Conservation (phyloP, 2,888 invertebrate genomes). For the Dimorphilus gyrociliatus region DNA sequence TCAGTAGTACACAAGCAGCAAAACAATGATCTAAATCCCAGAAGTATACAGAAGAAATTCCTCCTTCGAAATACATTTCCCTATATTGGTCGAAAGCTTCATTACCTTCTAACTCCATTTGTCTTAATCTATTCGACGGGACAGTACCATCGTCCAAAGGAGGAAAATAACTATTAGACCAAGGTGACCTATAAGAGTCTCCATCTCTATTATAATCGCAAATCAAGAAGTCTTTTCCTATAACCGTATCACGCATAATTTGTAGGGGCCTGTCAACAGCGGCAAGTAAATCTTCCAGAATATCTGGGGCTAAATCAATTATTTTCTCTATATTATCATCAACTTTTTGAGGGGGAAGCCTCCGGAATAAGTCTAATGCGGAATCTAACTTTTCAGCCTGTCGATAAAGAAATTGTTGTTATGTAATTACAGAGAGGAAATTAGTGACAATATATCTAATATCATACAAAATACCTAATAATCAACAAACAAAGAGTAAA, state of each 20-base stretch:
- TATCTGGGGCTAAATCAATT: constrained; percentile 78
- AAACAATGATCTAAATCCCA: constrained; percentile 96
- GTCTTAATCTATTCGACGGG: constrained; percentile 87
- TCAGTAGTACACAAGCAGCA: constrained; percentile 86
- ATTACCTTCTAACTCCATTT: constrained; percentile 92
- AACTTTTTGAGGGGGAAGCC: constrained; percentile 95
- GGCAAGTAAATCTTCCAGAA: constrained; percentile 89
- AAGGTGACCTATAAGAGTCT: constrained; percentile 92
- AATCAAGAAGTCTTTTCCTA: constrained; percentile 86
- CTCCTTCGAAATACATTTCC: constrained; percentile 97
- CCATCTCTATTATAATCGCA: constrained; percentile 99
- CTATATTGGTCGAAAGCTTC: constrained; percentile 95
- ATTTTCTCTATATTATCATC: constrained; percentile 94
- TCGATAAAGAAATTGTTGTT: too few species aligned
- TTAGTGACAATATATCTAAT: too few species aligned
- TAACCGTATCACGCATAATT: constrained; percentile 76
- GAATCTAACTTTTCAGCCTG: constrained; percentile 98
- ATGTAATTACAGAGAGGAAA: too few species aligned
- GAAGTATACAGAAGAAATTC: constrained; percentile 94
- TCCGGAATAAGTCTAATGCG: constrained; percentile 93
- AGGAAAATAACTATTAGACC: constrained; percentile 97
- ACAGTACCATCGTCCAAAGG: constrained; percentile 93
- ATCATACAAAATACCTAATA: too few species aligned
- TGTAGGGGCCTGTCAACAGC: constrained; percentile 96
- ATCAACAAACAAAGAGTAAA: too few species aligned